Evolutionary conservation across 2,113 vertebrate species (phyloP), one percentile per base, ranked within the genome.

Genomic region (Mionectes macconnelli): DNA sequence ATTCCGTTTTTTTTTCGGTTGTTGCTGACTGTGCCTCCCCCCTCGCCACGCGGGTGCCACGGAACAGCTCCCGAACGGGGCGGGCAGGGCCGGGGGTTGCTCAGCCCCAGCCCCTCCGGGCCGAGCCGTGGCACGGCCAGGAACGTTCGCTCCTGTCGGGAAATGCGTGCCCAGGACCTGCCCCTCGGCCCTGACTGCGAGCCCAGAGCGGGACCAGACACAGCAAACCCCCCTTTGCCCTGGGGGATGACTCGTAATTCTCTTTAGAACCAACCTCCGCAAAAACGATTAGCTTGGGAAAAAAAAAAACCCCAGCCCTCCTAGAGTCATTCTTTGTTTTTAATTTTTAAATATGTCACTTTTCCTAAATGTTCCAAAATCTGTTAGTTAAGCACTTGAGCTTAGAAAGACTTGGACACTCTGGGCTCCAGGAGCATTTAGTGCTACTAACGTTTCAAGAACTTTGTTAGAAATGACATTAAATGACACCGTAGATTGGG

Each of bases 21-120:
- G 3, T 4, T 6, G n/a, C n/a, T n/a, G 15, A 1, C 6, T 35
- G 5, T 4, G 5, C 3, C 2, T 7, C 3, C 5, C 8, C 8
- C 21, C 30, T 56, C 7, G 10, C 15, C 10, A 30, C 5, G 23
- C 24, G 16, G 12, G 4, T 8, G 17, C 4, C 10, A 10, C 9
- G 22, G 13, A 35, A 4, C 21, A 28, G 20, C 12, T 30, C 21
- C 31, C 11, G 49, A 24, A 12, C 47, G 47, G 47, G 23, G 10
- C 47, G 47, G 47, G 47, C 47, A 49, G 47, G 49, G 12, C 23
- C 47, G 45, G 45, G 19, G 45, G 45, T 5, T 23, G 23, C 49
- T 14, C 24, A 25, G 24, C 6, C 47, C 22, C 8, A 12, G 37
- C 2, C 30, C 12, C 21, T 14, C 4, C 1, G 0, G 13, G n/a